Conservation (phyloP, 2,888 invertebrate species). For the Malthinus flaveolus region DNA sequence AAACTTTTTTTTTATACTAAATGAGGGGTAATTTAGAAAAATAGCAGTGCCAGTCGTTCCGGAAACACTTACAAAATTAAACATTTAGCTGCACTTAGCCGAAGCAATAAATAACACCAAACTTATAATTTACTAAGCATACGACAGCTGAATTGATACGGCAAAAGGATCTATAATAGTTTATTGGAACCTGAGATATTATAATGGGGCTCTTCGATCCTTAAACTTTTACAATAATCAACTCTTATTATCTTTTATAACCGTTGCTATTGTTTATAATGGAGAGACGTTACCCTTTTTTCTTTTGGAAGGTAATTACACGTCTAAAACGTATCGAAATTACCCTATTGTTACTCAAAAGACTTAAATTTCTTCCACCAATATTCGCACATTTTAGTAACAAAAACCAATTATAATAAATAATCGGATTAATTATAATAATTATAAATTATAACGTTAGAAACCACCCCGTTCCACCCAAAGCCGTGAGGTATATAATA, state of each 20-base stretch:
- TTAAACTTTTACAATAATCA: constrained; percentile 2
- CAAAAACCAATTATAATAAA: constrained; percentile 23
- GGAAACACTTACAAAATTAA: constrained; percentile 26
- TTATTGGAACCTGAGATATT: constrained; percentile 11
- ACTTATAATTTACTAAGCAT: constrained; percentile 26
- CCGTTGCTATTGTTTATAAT: constrained; percentile 5
- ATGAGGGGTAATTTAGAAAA: constrained; percentile 11
- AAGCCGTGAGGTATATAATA: constrained; percentile 20
- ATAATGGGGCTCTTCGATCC: constrained; percentile 4
- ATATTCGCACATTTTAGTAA: not conserved
- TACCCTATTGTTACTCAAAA: too few species aligned
- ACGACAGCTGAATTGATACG: constrained; percentile 30
- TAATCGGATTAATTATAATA: constrained; percentile 21
- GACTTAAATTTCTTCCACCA: too few species aligned
- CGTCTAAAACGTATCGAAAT: too few species aligned
- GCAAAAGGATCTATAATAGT: constrained; percentile 21
- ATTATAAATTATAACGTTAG: constrained; percentile 24
- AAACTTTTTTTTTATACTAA: constrained; percentile 3
- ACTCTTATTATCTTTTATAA: constrained; percentile 3
- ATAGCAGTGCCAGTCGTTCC: constrained; percentile 7
- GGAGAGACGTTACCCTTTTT: constrained; percentile 1
- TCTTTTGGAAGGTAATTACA: not conserved
- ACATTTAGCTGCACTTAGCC: constrained; percentile 25
- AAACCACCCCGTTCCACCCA: constrained; percentile 27
- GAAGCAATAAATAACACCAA: constrained; percentile 28